These are phyloP conservation scores for Anoura caudifer DNA, from an alignment of 2,113 vertebrate genomes.

Conservation along the genomic window DNA sequence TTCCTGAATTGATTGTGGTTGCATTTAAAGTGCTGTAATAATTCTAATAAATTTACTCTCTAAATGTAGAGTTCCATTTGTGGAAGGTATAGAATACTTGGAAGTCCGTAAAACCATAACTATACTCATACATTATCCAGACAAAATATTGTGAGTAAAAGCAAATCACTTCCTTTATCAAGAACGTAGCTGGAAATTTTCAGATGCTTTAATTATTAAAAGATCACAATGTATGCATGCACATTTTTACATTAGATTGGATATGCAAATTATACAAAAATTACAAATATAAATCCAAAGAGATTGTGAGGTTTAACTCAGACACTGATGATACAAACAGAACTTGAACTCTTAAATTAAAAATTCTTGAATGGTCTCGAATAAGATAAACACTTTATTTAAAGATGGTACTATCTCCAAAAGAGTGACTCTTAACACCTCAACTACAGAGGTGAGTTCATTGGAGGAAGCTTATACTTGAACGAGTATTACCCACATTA, in stretches of 20 bases:
- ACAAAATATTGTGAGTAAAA: conserved; percentile 67
- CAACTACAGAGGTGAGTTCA: background rate
- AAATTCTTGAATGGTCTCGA: conserved; percentile 9
- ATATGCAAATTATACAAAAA: conserved; percentile 35
- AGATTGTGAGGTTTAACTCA: background rate
- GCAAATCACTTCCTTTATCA: conserved; percentile 42
- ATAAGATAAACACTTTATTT: background rate
- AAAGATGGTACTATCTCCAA: background rate
- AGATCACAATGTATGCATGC: conserved; percentile 55
- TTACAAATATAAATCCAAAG: conserved; percentile 40
- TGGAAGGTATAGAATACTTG: conserved; percentile 32
- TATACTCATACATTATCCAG: conserved; percentile 12
- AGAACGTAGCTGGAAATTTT: conserved; percentile 53
- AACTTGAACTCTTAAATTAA: background rate
- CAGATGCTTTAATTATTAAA: conserved; percentile 49
- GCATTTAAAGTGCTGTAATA: conserved; percentile 75
- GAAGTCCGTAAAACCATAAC: conserved; percentile 47
- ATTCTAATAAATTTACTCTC: conserved; percentile 46
- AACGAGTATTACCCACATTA: conserved; percentile 46
- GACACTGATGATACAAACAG: background rate
- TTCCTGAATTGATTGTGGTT: conserved; percentile 72
- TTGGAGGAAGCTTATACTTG: conserved; percentile 45
- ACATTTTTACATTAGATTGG: conserved; percentile 37
- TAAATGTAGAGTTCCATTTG: background rate
- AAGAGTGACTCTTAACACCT: background rate